Base-by-base conservation (phyloP, 2,888 invertebrate genomes). In the Amphimallon solstitiale region DNA sequence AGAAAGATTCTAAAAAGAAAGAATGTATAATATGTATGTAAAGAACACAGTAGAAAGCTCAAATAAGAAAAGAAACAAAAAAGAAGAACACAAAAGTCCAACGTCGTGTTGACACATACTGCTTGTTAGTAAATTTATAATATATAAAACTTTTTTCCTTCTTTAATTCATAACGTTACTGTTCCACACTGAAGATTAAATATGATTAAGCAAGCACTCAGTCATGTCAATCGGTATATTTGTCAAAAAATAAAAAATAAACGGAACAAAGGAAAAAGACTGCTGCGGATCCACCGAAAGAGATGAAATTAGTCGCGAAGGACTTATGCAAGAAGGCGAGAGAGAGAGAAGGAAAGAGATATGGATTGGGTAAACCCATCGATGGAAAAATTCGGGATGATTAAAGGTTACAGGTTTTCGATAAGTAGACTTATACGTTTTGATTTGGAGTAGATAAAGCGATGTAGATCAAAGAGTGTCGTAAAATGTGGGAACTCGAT, bases 121-220 rank as follows among this genome's bases (percentile, higher is more conserved):
- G 34, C 61, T 51, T 46, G 61, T 66, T 61, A 66, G 52, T 66
- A 60, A 61, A 49, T 61, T 66, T 43, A 45, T 54, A 61, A 29
- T 49, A 38, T 23, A 23, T 60, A 21, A 59, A 62, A 68, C 56
- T 62, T 56, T 65, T 52, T 61, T 65, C 63, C 12, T 12, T 9
- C 3, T 29, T 29, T 34, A 14, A 23, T 34, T 19, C 49, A 23
- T 29, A 29, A 29, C 29, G 29, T 29, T 29, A 29, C 29, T 54
- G 40, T 40, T 54, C 38, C 21, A 9, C 54, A 65, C 64, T 43
- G 29, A 29, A 66, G 68, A 70, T 71, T 71, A 70, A 70, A 68
- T 67, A 56, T 60, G 71, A 70, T 71, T 70, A 71, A 63, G 67
- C 67, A 70, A 71, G 68, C 67, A 67, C 67, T 71, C 69, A 63